Evolutionary conservation across 2,797 vertebrate genomes (phyloP).

Genomic region (Microctenopoma lineatum): DNA sequence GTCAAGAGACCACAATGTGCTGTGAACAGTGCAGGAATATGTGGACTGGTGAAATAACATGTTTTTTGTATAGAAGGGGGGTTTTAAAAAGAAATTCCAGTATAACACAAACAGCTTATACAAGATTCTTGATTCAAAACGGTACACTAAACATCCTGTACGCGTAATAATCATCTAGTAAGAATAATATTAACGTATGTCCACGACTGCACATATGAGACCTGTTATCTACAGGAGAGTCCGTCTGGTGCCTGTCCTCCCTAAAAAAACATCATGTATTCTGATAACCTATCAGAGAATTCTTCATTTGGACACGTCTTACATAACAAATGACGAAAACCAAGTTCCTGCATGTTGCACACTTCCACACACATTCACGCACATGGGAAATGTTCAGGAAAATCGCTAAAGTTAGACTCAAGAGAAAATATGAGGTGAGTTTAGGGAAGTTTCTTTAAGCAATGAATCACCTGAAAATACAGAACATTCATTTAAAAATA

Average conservation of each 20-base stretch:
- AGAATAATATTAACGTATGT: neutral
- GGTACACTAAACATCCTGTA: neutral
- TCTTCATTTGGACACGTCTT: conserved; percentile 50
- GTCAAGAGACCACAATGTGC: neutral
- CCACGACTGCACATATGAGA: conserved; percentile 17
- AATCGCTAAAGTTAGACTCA: neutral
- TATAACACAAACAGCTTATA: neutral
- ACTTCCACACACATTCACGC: neutral
- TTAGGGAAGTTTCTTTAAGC: no score
- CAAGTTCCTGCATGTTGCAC: conserved; percentile 8
- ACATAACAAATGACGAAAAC: conserved; percentile 46
- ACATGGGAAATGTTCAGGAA: neutral
- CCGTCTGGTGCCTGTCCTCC: conserved; percentile 40
- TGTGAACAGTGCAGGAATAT: neutral
- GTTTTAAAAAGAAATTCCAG: neutral
- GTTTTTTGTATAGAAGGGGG: neutral
- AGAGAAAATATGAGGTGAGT: neutral
- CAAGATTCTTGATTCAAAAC: neutral
- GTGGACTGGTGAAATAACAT: neutral
- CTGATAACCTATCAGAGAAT: conserved; percentile 57
- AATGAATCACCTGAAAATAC: no score
- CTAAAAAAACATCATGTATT: conserved; percentile 41
- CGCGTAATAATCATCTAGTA: neutral
- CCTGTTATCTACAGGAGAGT: conserved; percentile 22
- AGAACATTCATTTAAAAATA: neutral